phyloP scores from a whole-genome alignment of 2,113 vertebrate genomes.

The Tupaia chinensis region DNA sequence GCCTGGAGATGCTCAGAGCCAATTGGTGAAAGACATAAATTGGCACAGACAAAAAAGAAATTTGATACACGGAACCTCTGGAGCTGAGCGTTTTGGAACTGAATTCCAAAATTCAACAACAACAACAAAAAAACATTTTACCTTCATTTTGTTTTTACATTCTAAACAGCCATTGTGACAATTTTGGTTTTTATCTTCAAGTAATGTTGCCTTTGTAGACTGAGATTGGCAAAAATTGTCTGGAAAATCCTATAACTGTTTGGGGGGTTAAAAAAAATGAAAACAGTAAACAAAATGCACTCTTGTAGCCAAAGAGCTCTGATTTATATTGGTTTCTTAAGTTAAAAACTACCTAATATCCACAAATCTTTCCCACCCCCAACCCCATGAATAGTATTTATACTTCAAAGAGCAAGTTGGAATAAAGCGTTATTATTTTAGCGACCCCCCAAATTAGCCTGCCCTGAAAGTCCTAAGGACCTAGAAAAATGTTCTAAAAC shows the following conservation, averaged over 20 bases:
- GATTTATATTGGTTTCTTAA: constrained; percentile 64
- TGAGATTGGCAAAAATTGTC: neutral
- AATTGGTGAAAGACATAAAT: neutral
- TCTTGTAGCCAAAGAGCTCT: constrained; percentile 48
- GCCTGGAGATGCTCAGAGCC: neutral
- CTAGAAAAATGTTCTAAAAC: constrained; percentile 56
- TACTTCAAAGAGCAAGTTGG: constrained; percentile 53
- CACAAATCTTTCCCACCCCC: constrained; percentile 24
- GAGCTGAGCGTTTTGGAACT: neutral
- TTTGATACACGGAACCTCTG: neutral
- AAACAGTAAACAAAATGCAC: neutral
- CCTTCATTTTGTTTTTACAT: neutral
- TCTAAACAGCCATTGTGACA: neutral
- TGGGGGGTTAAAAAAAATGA: constrained; percentile 14
- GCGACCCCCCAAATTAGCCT: constrained; percentile 62
- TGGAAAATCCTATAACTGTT: constrained; percentile 32
- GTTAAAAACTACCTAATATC: constrained; percentile 63
- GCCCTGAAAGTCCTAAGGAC: constrained; percentile 57
- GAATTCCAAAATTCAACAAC: constrained; percentile 17
- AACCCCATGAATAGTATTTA: constrained; percentile 46
- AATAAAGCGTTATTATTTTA: constrained; percentile 60
- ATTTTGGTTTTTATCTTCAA: neutral
- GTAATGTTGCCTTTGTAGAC: neutral
- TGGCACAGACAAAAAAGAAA: neutral
- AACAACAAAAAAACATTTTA: neutral